Base-by-base conservation (phyloP, 2,888 invertebrate genomes). In the Xylota sylvarum region DNA sequence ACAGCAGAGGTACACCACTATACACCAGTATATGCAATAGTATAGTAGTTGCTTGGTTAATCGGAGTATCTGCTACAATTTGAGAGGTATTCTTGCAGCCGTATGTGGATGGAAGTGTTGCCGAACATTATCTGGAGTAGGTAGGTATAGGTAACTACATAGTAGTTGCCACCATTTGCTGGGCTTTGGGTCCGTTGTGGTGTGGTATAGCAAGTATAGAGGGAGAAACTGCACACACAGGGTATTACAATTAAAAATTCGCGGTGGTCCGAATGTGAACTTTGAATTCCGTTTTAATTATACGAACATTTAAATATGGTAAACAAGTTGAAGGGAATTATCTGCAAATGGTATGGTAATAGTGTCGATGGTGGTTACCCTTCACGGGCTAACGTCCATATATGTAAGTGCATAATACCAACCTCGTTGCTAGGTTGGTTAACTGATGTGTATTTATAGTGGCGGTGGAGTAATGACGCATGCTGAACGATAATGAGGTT, bases 271-370 rank as follows among this genome's bases (percentile, higher is more conserved):
- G 65, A 77, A 77, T 86, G 77, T 86, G 85, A 81, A 86, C 85
- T 86, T 86, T 80, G 56, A 73, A 81, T 81, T 80, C 85, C 67
- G 56, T 81, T 86, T 81, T 86, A 86, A 86, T 86, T 86, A 86
- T 64, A 77, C 50, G 72, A 65, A 76, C 76, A 85, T 85, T 80
- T 85, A 85, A 81, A 81, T 70, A 74, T 78, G 80, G 74, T 65
- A 76, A 85, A 52, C 85, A 76, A 70, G 76, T 72, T 72, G 80
- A 76, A 76, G 80, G 84, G 80, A 58, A 76, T 85, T 79, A 84
- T 84, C 80, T 84, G 79, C 72, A 65, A 72, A 78, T 65, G 72
- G 70, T 58, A 72, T 65, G 78, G 83, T 43, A 76, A 79, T 72
- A 40, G 73, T 79, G 50, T 60, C 43, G 55, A 72, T 37, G 82